Evolutionary conservation across 2,113 vertebrate species (phyloP).

Genomic region (Geococcyx californianus): DNA sequence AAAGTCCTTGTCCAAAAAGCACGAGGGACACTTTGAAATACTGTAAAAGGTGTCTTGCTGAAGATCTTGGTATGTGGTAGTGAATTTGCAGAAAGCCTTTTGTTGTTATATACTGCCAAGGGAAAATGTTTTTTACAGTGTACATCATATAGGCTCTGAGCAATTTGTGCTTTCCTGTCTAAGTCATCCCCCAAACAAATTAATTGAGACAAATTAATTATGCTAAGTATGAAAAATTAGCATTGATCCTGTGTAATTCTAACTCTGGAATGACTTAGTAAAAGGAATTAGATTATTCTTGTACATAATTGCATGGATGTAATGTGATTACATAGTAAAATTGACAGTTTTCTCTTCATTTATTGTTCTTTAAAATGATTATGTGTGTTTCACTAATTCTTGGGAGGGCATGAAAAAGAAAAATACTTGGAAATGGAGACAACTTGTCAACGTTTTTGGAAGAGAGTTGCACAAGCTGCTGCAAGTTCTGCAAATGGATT

Average conservation of each 20-base stretch:
- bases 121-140: not conserved
- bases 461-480: not conserved
- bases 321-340: not conserved
- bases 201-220: not conserved
- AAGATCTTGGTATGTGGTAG: not conserved
- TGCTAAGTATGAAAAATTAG: constrained; percentile 7
- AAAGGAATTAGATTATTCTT: constrained; percentile 15
- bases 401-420: not conserved
- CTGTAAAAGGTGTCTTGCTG: not conserved
- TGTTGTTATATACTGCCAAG: not conserved
- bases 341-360: constrained; percentile 9
- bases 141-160: not conserved
- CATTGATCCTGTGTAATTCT: constrained; percentile 1
- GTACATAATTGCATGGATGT: not conserved
- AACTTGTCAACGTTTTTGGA: not conserved
- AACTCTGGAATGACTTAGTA: not conserved
- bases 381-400: not conserved
- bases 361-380: constrained; percentile 4
- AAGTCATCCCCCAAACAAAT: not conserved
- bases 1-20: not conserved
- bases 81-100: not conserved
- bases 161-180: not conserved
- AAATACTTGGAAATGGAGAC: not conserved
- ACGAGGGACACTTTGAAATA: not conserved
- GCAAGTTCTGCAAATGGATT: not conserved